These are phyloP conservation scores for Eutolmus rufibarbis DNA, from an alignment of 2,888 invertebrate species.

Conservation along the genomic window DNA sequence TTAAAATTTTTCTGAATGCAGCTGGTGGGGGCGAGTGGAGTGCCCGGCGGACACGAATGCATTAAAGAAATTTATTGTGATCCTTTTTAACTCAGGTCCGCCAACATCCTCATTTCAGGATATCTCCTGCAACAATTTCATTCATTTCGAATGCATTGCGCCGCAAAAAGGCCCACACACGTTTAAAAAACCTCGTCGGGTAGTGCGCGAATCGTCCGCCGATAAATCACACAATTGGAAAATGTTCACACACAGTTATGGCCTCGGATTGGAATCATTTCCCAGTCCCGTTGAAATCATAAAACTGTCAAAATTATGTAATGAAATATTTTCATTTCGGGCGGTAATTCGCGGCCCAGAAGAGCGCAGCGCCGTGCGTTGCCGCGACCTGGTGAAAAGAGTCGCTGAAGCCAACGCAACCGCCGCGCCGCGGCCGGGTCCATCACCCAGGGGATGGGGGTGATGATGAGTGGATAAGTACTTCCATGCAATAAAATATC, in stretches of 20 bases:
- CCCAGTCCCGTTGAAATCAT: constrained; percentile 42
- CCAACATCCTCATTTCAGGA: constrained; percentile 2
- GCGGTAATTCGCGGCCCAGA: background rate
- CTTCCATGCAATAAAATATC: constrained; percentile 30
- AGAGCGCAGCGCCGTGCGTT: background rate
- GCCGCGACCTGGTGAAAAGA: background rate
- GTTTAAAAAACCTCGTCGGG: background rate
- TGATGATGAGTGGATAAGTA: constrained; percentile 32
- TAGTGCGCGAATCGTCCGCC: background rate
- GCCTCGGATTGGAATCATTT: constrained; percentile 37
- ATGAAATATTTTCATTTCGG: constrained; percentile 41
- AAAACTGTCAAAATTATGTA: constrained; percentile 43
- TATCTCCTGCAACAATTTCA: constrained; percentile 21
- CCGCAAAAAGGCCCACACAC: background rate
- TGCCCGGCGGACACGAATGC: background rate
- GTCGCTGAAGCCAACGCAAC: background rate
- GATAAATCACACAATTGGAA: constrained; percentile 35
- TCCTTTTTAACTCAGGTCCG: constrained; percentile 18
- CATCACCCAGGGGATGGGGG: background rate
- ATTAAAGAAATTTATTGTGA: constrained; percentile 29
- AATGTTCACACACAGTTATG: constrained; percentile 40
- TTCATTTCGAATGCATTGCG: background rate
- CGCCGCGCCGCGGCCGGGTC: background rate
- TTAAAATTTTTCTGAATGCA: background rate
- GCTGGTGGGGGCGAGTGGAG: background rate